Evolutionary conservation across 2,113 vertebrate genomes (phyloP).

Genomic region (Strix uralensis): DNA sequence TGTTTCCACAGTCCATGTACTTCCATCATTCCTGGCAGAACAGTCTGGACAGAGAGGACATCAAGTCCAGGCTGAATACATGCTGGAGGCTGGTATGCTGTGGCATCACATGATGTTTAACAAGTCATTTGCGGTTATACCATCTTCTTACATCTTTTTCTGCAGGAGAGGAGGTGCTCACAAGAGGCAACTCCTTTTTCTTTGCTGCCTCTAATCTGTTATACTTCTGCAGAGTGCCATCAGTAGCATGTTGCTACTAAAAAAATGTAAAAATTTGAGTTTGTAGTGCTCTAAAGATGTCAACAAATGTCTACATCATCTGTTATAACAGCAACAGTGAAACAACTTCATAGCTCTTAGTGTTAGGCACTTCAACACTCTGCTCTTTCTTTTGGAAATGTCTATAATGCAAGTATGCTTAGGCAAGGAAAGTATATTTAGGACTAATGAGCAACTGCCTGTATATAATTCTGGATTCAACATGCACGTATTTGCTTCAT

Average conservation of each 20-base stretch:
- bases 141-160: neutral
- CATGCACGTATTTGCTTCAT: slow-evolving; percentile 34
- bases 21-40: neutral
- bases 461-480: slow-evolving; percentile 31
- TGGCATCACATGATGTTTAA: neutral
- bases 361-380: neutral
- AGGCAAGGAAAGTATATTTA: slow-evolving; percentile 19
- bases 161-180: neutral
- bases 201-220: neutral
- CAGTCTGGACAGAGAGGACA: neutral
- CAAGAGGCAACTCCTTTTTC: neutral
- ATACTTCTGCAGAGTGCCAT: neutral
- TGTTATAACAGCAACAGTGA: neutral
- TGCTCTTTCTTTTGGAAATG: neutral
- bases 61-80: neutral
- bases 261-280: neutral
- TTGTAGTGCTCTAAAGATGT: neutral
- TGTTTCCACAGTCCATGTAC: neutral
- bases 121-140: neutral
- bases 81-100: neutral
- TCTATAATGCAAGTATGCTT: slow-evolving; percentile 2
- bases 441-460: slow-evolving; percentile 12
- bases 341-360: neutral
- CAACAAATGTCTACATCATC: neutral
- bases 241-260: neutral